These are phyloP conservation scores for Trochalopteron elliotii DNA, from an alignment of 2,113 vertebrate genomes.

Conservation along the genomic window DNA sequence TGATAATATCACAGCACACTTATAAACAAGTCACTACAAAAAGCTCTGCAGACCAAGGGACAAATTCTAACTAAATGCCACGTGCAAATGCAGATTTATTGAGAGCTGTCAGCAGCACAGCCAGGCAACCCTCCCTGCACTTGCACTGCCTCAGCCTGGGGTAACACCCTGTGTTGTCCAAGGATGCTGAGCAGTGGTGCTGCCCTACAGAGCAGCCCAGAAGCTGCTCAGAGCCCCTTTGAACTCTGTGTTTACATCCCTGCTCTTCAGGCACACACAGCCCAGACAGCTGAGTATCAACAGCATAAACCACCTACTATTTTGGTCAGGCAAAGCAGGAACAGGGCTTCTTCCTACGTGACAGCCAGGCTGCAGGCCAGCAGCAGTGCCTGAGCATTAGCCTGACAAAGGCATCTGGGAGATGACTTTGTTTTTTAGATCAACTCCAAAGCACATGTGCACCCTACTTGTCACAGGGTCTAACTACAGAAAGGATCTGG, in stretches of 20 bases:
- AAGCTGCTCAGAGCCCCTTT: not conserved
- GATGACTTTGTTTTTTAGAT: not conserved
- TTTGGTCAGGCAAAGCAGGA: conserved; percentile 38
- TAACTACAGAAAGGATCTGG: not conserved
- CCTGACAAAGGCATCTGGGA: not conserved
- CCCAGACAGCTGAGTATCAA: conserved; percentile 63
- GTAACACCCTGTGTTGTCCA: fast-evolving
- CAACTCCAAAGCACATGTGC: not conserved
- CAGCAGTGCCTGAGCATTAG: not conserved
- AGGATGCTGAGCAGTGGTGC: not conserved
- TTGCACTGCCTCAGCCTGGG: not conserved
- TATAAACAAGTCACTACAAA: not conserved
- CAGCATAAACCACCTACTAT: conserved; percentile 51
- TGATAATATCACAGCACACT: not conserved
- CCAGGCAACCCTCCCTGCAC: not conserved
- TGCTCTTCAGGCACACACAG: not conserved
- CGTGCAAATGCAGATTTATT: not conserved
- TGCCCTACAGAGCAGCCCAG: not conserved
- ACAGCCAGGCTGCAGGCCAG: not conserved
- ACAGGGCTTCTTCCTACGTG: not conserved
- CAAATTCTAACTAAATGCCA: not conserved
- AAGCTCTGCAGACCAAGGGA: not conserved
- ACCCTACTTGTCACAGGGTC: not conserved
- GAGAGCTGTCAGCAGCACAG: not conserved
- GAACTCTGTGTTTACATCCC: conserved; percentile 8